Evolutionary conservation across 2,797 vertebrate species (phyloP).

Genomic region (Falco rusticolus): DNA sequence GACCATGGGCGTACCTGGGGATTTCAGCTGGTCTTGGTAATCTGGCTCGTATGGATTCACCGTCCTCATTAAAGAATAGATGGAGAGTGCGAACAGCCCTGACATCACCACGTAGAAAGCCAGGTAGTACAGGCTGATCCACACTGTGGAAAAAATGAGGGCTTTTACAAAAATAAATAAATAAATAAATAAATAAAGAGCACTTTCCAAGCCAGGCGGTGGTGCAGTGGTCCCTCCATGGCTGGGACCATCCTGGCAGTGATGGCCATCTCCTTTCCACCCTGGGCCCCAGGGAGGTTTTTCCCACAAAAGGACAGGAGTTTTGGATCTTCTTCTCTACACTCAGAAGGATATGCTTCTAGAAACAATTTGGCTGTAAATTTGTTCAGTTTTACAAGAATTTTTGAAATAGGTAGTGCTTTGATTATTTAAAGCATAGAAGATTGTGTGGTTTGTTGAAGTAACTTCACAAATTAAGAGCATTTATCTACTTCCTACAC

Average conservation of each 20-base stretch:
- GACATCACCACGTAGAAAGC: slow-evolving; percentile 90
- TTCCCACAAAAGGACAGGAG: not conserved
- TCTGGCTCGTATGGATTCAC: slow-evolving; percentile 85
- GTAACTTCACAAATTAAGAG: not conserved
- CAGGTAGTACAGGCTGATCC: slow-evolving; percentile 91
- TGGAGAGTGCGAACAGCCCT: slow-evolving; percentile 81
- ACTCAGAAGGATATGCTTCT: not conserved
- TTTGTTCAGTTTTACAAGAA: not conserved
- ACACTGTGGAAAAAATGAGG: slow-evolving; percentile 76
- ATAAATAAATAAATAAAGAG: too few species aligned
- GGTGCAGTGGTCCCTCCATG: rapidly evolving
- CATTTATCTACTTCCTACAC: not conserved
- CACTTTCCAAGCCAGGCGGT: not conserved
- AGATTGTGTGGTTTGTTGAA: not conserved
- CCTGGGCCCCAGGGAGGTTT: not conserved
- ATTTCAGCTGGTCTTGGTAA: slow-evolving; percentile 88
- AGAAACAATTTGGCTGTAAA: not conserved
- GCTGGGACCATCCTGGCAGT: not conserved
- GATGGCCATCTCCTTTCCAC: rapidly evolving
- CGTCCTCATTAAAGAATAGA: slow-evolving; percentile 87
- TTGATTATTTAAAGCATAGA: not conserved
- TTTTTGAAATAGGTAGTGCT: not conserved
- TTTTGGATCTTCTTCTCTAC: not conserved
- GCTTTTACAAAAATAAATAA: too few species aligned
- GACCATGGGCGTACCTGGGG: slow-evolving; percentile 80